A percentile compares a stretch with the other conserved stretches of the same genome.
Evolutionary conservation across 2,888 invertebrate genomes (phyloP).

Genomic region (Spodoptera picta): DNA sequence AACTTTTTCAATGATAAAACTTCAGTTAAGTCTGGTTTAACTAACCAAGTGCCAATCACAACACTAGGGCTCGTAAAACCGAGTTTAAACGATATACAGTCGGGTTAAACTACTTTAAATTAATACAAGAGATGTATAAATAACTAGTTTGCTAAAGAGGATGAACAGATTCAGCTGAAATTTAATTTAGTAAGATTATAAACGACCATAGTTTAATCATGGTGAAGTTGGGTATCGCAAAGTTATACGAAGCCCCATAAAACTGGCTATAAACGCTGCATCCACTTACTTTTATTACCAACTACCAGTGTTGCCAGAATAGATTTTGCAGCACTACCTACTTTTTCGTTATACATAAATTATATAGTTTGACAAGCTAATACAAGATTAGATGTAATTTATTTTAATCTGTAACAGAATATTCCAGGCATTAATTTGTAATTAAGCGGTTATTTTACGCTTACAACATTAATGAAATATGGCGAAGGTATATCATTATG

Average conservation of each 20-base stretch:
- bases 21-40: slow-evolving; percentile 51
- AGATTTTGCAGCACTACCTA: slow-evolving; percentile 39
- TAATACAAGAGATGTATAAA: slow-evolving; percentile 66
- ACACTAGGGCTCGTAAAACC: slow-evolving; percentile 62
- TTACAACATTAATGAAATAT: too few species aligned
- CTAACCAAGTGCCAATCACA: slow-evolving; percentile 69
- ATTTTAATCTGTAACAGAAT: too few species aligned
- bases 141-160: slow-evolving; percentile 63
- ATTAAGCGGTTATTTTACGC: too few species aligned
- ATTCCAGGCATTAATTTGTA: too few species aligned
- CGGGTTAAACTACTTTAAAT: slow-evolving; percentile 65
- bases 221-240: slow-evolving; percentile 63
- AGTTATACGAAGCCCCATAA: slow-evolving; percentile 79
- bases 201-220: slow-evolving; percentile 74
- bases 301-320: slow-evolving; percentile 56
- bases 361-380: too few species aligned
- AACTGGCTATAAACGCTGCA: slow-evolving; percentile 76
- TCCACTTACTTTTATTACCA: slow-evolving; percentile 80
- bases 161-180: slow-evolving; percentile 66
- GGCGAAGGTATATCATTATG: too few species aligned
- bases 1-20: slow-evolving; percentile 27
- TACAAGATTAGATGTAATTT: too few species aligned
- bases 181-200: slow-evolving; percentile 76
- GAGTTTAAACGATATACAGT: slow-evolving; percentile 54
- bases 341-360: slow-evolving; percentile 13